These are phyloP conservation scores for Drosophila albomicans DNA, from an alignment of 1,140 invertebrate genomes.

Conservation along the genomic window DNA sequence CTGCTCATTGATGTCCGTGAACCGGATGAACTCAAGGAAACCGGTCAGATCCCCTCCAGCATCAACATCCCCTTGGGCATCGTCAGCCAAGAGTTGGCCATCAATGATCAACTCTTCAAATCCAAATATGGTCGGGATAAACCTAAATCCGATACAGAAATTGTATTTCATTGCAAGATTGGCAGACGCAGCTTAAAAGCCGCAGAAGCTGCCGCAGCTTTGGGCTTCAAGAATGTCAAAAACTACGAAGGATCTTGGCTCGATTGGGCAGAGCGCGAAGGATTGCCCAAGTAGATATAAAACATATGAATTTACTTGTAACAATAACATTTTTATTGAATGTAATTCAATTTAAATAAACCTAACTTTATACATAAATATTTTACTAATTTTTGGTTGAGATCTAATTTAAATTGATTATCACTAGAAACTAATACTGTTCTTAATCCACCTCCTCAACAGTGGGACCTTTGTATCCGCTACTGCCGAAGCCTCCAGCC, in stretches of 20 bases:
- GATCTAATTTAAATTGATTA: constrained; percentile 4
- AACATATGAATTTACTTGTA: neutral
- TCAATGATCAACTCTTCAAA: constrained; percentile 83
- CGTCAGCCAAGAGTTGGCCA: constrained; percentile 68
- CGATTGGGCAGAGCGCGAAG: constrained; percentile 86
- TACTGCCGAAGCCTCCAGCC: constrained; percentile 83
- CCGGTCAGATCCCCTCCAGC: constrained; percentile 88
- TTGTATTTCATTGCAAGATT: constrained; percentile 88
- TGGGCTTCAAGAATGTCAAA: constrained; percentile 87
- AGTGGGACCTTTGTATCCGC: constrained; percentile 86
- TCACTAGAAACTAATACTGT: constrained; percentile 5
- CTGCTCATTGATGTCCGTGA: constrained; percentile 89
- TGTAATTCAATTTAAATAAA: constrained; percentile 26
- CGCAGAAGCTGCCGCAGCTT: constrained; percentile 86
- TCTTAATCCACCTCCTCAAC: constrained; percentile 91
- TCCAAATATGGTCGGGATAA: constrained; percentile 85
- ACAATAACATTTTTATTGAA: constrained; percentile 34
- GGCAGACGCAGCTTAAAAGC: constrained; percentile 87
- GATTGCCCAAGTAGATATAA: constrained; percentile 77
- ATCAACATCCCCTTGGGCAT: constrained; percentile 89
- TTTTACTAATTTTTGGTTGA: constrained; percentile 14
- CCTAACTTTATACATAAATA: constrained; percentile 5
- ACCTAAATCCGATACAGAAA: constrained; percentile 86
- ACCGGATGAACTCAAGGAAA: constrained; percentile 88
- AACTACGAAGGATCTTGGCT: constrained; percentile 80